phyloP scores from a whole-genome alignment of 2,797 vertebrate species.

The Phrynocephalus forsythii region DNA sequence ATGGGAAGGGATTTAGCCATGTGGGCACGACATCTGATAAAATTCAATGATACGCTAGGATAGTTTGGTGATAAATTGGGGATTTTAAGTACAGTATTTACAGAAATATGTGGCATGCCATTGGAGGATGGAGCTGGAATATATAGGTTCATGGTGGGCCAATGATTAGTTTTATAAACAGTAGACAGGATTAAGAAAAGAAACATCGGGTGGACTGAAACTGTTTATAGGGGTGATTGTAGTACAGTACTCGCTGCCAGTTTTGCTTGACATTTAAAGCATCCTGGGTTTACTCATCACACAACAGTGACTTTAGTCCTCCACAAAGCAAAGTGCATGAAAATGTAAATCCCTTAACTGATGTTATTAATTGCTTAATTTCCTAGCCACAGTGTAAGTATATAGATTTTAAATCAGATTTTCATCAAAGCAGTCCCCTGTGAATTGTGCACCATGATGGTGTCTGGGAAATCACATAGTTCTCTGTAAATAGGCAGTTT shows the following conservation, averaged over 20 bases:
- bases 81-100: constrained; percentile 46
- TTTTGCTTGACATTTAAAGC: not conserved
- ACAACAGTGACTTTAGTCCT: not conserved
- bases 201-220: not conserved
- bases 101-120: not conserved
- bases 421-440: constrained; percentile 26
- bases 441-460: not conserved
- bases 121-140: constrained; percentile 32
- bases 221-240: not conserved
- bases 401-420: constrained; percentile 39
- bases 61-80: constrained; percentile 5
- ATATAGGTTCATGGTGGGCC: not conserved
- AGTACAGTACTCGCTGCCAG: not conserved
- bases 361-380: constrained; percentile 39
- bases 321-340: not conserved
- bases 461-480: not conserved
- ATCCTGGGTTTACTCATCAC: not conserved
- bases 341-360: constrained; percentile 19
- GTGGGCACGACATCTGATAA: constrained; percentile 48
- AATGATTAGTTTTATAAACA: constrained; percentile 10
- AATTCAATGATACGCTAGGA: constrained; percentile 40
- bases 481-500: not conserved
- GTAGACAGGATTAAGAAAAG: not conserved
- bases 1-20: not conserved
- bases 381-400: constrained; percentile 19